phyloP scores from a whole-genome alignment of 2,888 invertebrate genomes.

The Linnaemya vulpina region DNA sequence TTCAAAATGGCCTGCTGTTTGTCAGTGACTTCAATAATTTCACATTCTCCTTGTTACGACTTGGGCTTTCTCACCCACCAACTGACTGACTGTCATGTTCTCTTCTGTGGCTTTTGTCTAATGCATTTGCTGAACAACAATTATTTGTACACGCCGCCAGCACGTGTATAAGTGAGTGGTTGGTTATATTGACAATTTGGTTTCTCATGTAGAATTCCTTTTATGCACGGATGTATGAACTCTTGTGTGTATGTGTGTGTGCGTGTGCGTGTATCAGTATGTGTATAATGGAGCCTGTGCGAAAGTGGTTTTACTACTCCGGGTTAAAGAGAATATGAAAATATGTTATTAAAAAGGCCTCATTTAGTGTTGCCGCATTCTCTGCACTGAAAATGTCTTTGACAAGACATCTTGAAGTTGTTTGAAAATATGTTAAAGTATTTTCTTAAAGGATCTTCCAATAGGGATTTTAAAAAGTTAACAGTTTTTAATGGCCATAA shows the following conservation, averaged over 20 bases:
- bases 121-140: not conserved
- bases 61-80: not conserved
- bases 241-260: not conserved
- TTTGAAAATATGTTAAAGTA: no score
- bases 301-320: no score
- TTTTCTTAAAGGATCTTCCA: no score
- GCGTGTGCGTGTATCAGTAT: no score
- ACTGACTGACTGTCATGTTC: constrained; percentile 11
- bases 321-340: no score
- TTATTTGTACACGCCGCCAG: not conserved
- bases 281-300: no score
- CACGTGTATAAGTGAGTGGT: constrained; percentile 32
- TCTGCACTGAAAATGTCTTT: no score
- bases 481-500: no score
- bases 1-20: constrained; percentile 10
- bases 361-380: no score
- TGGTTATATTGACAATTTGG: constrained; percentile 52
- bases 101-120: constrained; percentile 13
- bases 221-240: not conserved
- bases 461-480: no score
- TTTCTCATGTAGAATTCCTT: constrained; percentile 33
- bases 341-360: no score
- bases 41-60: not conserved
- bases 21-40: not conserved
- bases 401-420: no score